phyloP scores from a whole-genome alignment of 35 echinoderm and acorn worm species.

The Ophiothrix spiculata region DNA sequence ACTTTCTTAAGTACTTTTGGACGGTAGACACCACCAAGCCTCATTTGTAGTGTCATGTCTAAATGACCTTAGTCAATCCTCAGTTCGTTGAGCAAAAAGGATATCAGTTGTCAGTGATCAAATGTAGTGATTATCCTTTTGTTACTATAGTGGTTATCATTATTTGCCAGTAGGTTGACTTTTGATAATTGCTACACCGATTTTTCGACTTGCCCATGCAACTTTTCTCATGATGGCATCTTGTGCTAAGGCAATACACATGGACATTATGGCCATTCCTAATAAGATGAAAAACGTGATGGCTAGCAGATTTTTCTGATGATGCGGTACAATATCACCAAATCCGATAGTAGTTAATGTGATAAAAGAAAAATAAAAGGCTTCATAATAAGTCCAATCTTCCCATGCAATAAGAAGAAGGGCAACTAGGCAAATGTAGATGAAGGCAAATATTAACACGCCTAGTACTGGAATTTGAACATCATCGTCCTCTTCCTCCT shows the following conservation, averaged over 20 bases:
- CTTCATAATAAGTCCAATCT: constrained; percentile 87
- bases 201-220: constrained; percentile 61
- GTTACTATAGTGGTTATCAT: too few relatives aligned
- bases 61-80: too few relatives aligned
- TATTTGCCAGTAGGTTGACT: constrained; percentile 21
- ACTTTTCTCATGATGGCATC: constrained; percentile 82
- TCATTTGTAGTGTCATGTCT: too few relatives aligned
- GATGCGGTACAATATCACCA: constrained; percentile 76
- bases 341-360: constrained; percentile 96
- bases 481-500: constrained; percentile 31
- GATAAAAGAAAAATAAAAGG: constrained; percentile 96
- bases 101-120: too few relatives aligned
- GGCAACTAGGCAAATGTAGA: constrained; percentile 83
- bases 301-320: constrained; percentile 80
- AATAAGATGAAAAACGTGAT: constrained; percentile 87
- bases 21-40: too few relatives aligned
- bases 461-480: constrained; percentile 66
- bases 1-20: too few relatives aligned
- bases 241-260: constrained; percentile 97
- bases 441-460: constrained; percentile 65
- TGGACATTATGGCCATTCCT: constrained; percentile 98
- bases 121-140: too few relatives aligned
- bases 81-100: too few relatives aligned
- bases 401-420: constrained; percentile 62
- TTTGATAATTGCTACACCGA: constrained; percentile 65